Evolutionary conservation across 2,113 vertebrate genomes (phyloP).

Genomic region (Phoxinus phoxinus): DNA sequence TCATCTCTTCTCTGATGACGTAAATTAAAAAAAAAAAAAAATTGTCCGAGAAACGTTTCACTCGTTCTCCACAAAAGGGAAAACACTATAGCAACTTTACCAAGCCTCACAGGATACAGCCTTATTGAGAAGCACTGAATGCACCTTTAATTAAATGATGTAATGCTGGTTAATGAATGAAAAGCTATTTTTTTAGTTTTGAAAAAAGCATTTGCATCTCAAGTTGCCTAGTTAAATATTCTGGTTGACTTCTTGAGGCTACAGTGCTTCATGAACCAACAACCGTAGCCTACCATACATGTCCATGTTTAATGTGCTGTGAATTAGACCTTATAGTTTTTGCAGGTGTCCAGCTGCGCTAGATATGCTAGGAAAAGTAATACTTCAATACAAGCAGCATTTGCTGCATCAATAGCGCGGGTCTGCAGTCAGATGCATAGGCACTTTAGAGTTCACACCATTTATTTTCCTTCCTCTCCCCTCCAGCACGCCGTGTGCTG

Average conservation of each 20-base stretch:
- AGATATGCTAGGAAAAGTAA: background rate
- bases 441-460: conserved; percentile 6
- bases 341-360: background rate
- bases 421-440: background rate
- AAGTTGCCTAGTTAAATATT: background rate
- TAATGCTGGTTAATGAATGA: background rate
- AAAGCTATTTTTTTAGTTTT: background rate
- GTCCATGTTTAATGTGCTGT: background rate
- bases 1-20: too few species aligned
- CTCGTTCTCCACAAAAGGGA: too few species aligned
- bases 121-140: background rate
- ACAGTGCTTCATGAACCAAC: background rate
- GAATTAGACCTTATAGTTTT: background rate
- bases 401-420: background rate
- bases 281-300: background rate
- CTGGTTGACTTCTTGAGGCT: background rate
- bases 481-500: conserved; percentile 37
- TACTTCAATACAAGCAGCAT: background rate
- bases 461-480: conserved; percentile 18
- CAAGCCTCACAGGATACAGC: too few species aligned
- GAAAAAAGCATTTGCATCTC: background rate
- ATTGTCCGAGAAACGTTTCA: too few species aligned
- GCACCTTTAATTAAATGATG: background rate
- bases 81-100: too few species aligned
- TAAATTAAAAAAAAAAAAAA: too few species aligned